Evolutionary conservation across 2,113 vertebrate genomes (phyloP).

Genomic region (Pelvicachromis taeniatus): DNA sequence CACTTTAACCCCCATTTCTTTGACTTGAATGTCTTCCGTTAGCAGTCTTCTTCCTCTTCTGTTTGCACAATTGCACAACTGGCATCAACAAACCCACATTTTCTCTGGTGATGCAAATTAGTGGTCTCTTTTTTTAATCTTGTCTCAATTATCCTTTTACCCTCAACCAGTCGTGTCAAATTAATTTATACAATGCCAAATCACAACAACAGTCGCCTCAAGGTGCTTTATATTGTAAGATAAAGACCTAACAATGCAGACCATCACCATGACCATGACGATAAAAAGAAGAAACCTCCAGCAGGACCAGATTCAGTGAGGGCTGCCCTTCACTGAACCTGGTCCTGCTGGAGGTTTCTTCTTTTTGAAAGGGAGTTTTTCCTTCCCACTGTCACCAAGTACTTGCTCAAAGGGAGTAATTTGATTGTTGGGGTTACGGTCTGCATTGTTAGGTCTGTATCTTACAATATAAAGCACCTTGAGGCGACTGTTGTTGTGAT

Average conservation of each 20-base stretch:
- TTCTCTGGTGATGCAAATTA: background rate
- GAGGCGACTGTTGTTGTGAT: background rate
- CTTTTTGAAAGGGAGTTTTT: no score
- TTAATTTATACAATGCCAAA: no score
- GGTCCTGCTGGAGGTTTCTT: no score
- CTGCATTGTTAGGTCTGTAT: background rate
- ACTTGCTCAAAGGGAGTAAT: background rate
- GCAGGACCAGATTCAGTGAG: no score
- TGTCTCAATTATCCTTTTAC: background rate
- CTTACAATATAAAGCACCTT: background rate
- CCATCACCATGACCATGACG: no score
- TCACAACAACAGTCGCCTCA: no score
- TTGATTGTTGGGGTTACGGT: background rate
- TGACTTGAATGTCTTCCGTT: background rate
- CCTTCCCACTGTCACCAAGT: no score
- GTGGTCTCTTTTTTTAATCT: background rate
- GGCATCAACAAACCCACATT: background rate
- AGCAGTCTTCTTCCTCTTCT: background rate
- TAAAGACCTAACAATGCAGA: no score
- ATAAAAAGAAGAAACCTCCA: no score
- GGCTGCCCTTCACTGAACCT: no score
- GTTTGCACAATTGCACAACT: background rate
- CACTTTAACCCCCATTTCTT: background rate
- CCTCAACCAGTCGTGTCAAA: no score
- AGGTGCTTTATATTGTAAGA: no score